A percentile compares a stretch with the other conserved stretches of the same genome.
Evolutionary conservation across 2,113 vertebrate species (phyloP).

Genomic region (Dermatemys mawii): DNA sequence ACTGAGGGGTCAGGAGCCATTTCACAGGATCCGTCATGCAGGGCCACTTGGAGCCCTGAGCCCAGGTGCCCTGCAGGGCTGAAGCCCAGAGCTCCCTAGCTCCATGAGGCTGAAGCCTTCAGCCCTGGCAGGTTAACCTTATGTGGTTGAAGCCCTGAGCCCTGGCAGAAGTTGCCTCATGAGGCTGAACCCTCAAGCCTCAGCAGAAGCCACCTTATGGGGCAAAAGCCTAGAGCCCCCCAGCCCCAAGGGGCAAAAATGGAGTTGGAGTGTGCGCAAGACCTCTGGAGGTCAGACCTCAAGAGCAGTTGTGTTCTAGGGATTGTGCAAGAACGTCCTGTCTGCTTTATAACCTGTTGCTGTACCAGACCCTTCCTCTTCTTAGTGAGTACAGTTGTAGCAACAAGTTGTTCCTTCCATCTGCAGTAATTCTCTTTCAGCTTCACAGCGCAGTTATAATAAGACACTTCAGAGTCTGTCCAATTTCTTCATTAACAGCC

Average conservation of each 20-base stretch:
- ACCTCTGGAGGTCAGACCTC: background rate
- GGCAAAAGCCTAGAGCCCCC: no score
- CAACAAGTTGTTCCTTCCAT: background rate
- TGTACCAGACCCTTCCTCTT: background rate
- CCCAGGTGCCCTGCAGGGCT: no score
- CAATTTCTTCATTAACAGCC: background rate
- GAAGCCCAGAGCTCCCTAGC: no score
- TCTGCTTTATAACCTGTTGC: background rate
- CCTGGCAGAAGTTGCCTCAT: no score
- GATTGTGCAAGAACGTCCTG: background rate
- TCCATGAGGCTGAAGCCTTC: no score
- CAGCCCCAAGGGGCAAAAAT: background rate
- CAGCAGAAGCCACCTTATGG: no score
- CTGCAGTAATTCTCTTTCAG: background rate
- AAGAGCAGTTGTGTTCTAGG: rapidly evolving
- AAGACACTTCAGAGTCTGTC: background rate
- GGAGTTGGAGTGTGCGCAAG: background rate
- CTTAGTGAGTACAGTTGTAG: background rate
- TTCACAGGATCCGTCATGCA: no score
- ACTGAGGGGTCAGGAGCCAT: no score
- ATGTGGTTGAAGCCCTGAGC: no score
- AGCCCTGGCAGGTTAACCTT: no score
- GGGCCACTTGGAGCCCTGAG: no score
- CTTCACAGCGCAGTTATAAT: background rate
- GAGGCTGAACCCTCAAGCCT: no score